phyloP scores from a whole-genome alignment of 2,797 vertebrate species.

The Protonibea diacanthus region DNA sequence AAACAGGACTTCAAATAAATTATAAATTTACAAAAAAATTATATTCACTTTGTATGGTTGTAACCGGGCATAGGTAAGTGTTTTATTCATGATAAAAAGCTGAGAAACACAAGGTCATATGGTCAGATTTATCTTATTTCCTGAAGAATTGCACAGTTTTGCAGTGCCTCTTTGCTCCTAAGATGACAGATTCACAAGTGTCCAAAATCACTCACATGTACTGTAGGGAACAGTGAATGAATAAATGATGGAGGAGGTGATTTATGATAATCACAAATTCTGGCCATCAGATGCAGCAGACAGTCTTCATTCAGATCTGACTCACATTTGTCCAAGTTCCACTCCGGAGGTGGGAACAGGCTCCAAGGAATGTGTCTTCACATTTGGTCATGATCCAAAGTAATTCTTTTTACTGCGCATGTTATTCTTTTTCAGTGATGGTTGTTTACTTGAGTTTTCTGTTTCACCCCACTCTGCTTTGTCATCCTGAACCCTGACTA shows the following conservation, averaged over 20 bases:
- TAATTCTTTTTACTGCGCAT: slow-evolving; percentile 7
- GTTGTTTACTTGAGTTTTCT: slow-evolving; percentile 15
- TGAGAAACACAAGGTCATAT: too few species aligned
- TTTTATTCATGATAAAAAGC: too few species aligned
- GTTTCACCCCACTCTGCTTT: slow-evolving; percentile 25
- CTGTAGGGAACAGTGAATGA: too few species aligned
- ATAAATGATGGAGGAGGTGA: too few species aligned
- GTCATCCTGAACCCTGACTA: slow-evolving; percentile 40
- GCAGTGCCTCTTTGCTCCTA: background rate
- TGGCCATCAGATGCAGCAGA: slow-evolving; percentile 37
- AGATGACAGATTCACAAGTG: background rate
- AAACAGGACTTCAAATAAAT: background rate
- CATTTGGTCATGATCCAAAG: slow-evolving; percentile 33
- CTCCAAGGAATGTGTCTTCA: slow-evolving; percentile 43
- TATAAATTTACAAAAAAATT: too few species aligned
- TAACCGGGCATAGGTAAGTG: too few species aligned
- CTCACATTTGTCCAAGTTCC: slow-evolving; percentile 56
- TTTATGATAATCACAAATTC: slow-evolving; percentile 28
- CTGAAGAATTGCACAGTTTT: background rate
- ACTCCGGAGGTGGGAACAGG: slow-evolving; percentile 12
- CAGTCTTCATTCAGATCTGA: slow-evolving; percentile 50
- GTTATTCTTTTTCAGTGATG: slow-evolving; percentile 18
- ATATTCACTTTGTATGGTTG: too few species aligned
- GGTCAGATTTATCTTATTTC: background rate
- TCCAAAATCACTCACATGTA: background rate